phyloP scores from a whole-genome alignment of 2,113 vertebrate genomes.

The Cygnus buccinator region DNA sequence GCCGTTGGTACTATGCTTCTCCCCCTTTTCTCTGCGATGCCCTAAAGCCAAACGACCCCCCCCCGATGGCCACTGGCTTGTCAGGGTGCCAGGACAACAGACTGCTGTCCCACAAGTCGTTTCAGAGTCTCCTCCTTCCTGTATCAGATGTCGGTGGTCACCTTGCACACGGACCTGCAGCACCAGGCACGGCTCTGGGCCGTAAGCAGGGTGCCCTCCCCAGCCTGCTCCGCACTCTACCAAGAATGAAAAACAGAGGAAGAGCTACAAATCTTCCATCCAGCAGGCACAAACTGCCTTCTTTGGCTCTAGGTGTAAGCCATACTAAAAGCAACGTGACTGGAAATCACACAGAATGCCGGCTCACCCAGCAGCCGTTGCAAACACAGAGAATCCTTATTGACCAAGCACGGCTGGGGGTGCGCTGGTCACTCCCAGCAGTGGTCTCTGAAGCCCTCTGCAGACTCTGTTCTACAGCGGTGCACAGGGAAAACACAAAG shows the following conservation, averaged over 20 bases:
- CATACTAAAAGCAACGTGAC: neutral
- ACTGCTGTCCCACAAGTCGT: neutral
- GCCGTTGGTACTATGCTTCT: accelerated
- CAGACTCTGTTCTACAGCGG: neutral
- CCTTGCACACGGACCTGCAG: neutral
- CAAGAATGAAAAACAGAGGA: neutral
- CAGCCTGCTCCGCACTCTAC: neutral
- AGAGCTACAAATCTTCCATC: neutral
- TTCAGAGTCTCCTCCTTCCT: neutral
- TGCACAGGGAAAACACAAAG: neutral
- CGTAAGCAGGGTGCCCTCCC: neutral
- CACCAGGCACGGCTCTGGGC: neutral
- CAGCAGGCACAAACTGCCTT: neutral
- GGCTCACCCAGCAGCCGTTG: neutral
- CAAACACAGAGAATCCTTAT: neutral
- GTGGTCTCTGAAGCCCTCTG: neutral
- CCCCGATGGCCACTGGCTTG: neutral
- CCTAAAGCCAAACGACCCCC: neutral
- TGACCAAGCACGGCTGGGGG: neutral
- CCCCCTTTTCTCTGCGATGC: accelerated
- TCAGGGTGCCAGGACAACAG: neutral
- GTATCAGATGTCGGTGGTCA: neutral
- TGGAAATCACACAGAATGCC: neutral
- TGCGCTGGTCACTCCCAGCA: neutral
- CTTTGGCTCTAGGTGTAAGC: neutral